Evolutionary conservation across 2,113 vertebrate species (phyloP).

Genomic region (Menidia beryllina): DNA sequence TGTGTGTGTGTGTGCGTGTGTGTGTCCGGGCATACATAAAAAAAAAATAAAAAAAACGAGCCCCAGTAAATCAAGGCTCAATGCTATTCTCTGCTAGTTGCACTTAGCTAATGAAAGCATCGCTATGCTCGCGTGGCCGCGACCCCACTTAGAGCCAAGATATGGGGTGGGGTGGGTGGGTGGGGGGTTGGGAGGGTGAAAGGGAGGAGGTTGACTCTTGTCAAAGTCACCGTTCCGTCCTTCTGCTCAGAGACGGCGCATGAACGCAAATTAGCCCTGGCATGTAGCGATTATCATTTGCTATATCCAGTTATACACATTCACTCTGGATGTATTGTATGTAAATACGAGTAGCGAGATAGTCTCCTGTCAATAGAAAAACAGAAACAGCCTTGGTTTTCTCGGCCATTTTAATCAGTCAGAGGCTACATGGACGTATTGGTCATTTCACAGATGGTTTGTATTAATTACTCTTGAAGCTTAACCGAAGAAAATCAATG

Average conservation of each 20-base stretch:
- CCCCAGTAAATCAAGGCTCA: conserved; percentile 67
- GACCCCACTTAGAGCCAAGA: conserved; percentile 71
- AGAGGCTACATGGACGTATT: too few relatives aligned
- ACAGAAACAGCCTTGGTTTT: too few relatives aligned
- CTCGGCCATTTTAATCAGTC: too few relatives aligned
- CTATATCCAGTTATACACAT: conserved; percentile 1
- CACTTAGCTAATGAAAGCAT: conserved; percentile 83
- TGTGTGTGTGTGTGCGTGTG: conserved; percentile 41
- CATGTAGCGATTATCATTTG: not conserved
- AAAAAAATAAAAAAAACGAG: too few relatives aligned
- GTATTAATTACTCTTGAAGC: too few relatives aligned
- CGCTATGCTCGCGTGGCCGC: conserved; percentile 55
- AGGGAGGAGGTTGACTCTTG: not conserved
- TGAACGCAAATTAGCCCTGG: conserved; percentile 28
- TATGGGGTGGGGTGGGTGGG: conserved; percentile 27
- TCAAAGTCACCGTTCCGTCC: conserved; percentile 63
- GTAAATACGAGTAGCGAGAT: not conserved
- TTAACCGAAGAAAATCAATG: too few relatives aligned
- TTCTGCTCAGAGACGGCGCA: conserved; percentile 36
- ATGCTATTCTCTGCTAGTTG: conserved; percentile 67
- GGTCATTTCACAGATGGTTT: too few relatives aligned
- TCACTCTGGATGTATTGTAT: not conserved
- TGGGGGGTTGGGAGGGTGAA: conserved; percentile 17
- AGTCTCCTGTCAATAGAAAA: too few relatives aligned
- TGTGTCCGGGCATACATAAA: conserved; percentile 54